Evolutionary conservation across 1,140 invertebrate genomes (phyloP), one percentile per base, ranked within the genome.

Genomic region (Amphibalanus amphitrite): DNA sequence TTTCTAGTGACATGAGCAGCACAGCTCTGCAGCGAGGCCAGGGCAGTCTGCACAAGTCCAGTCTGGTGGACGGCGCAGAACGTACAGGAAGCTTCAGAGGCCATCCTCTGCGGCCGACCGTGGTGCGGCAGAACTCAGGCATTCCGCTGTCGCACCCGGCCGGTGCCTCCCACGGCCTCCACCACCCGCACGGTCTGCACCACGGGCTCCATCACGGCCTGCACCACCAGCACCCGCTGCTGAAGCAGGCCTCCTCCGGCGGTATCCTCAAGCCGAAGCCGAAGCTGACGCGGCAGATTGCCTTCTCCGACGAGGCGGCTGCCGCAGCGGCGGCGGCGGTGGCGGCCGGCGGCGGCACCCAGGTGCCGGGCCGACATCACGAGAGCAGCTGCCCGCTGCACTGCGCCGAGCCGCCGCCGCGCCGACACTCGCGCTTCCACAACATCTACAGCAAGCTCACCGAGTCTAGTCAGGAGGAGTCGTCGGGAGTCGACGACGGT

Each of bases 1-100:
- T 76, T 6, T 76, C 75, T 0, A 74, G 74, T 17, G 75, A 76
- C 65, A 28, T 67, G 65, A 28, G 28, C 65, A 67, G 28, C n/a
- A 28, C 28, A 10, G 28, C 26, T 3, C 65, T 26, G 28, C 65
- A 28, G 26, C 65, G 65, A n/a, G 26, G 28, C 3, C 65, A 67
- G 26, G 47, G 47, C 47, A 59, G 47, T 23, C 47, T 59, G 47
- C 47, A 59, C 47, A 59, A 59, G 47, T 23, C 47, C 1, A 23
- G 13, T 1, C 47, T 59, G 47, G 47, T 23, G 13, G 47, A 59
- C 23, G 28, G n/a, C 3, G 17, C n/a, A n/a, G 26, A 28, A 26
- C 65, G 65, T 28, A 0, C n/a, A 26, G 26, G 65, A n/a, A 67
- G 65, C 8, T 26, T 67, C 3, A 3, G 17, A n/a, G 47, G 47